Base-by-base conservation (phyloP, 2,888 invertebrate species). In the Ochropleura leucogaster region DNA sequence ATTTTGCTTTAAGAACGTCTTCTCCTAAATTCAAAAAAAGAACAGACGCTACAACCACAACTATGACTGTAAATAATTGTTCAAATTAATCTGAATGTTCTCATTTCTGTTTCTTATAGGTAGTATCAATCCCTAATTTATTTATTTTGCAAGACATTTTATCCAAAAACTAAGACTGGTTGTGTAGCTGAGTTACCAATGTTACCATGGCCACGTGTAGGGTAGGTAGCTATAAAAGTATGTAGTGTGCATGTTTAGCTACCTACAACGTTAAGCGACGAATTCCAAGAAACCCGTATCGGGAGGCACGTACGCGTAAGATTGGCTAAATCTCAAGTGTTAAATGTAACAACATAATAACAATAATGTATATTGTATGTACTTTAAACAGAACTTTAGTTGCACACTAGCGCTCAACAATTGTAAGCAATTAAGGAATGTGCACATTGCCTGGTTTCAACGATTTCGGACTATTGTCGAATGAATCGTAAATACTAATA, bases 271-370 rank as follows among this genome's bases (percentile, higher is more conserved):
- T 88, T 91, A 90, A 91, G 90, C 91, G 92, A 92, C 90, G 91
- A 89, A 91, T 96, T 95, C 96, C 89, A 77, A 95, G 96, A 96
- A 96, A 93, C 87, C 94, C 93, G 92, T 94, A 95, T 94, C 89
- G 93, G 95, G 95, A 96, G 90, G 94, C 96, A 96, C 96, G 96
- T 95, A 94, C 96, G 93, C 89, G 88, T 89, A 90, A 91, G 92
- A 94, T 95, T 94, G 92, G 94, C 92, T 92, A 94, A 94, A 94
- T 94, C 91, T 93, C 90, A 86, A 89, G 83, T 89, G 90, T 92
- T 92, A 89, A 92, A 93, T 91, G 90, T 92, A 91, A 92, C 92
- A 91, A 91, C 91, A 90, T 89, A 91, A 93, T 92, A 93, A 93
- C 90, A 92, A 90, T 92, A 90, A 90, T 88, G 89, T 87, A 82